Percentiles rank a stretch among this genome's conserved stretches.
phyloP scores from a whole-genome alignment of 2,888 invertebrate species.

The Stenotaenia linearis region DNA sequence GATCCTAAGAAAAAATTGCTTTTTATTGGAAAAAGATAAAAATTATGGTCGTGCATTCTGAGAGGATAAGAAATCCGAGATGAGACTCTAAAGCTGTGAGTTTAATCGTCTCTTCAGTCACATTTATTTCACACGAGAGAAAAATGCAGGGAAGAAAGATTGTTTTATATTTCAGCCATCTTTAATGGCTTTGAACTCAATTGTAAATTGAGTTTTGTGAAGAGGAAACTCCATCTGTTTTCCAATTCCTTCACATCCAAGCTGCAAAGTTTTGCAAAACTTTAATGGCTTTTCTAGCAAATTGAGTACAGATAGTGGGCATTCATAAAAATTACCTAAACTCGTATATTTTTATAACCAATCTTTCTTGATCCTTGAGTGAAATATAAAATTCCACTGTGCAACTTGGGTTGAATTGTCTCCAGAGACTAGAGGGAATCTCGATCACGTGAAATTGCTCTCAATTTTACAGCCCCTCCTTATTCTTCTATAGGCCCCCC shows the following conservation, averaged over 20 bases:
- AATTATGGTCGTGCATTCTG: neutral
- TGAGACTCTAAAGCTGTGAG: neutral
- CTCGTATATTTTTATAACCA: neutral
- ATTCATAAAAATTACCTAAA: neutral
- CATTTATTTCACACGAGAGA: neutral
- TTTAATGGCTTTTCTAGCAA: neutral
- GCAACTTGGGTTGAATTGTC: slow-evolving; percentile 1
- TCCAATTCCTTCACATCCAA: neutral
- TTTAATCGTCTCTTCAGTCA: neutral
- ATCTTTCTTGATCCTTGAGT: neutral
- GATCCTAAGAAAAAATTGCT: neutral
- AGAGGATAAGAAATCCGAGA: neutral
- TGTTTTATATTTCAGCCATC: neutral
- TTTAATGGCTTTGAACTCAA: neutral
- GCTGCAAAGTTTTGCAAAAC: neutral
- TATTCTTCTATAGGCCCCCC: neutral
- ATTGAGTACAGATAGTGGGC: neutral
- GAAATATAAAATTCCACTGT: slow-evolving; percentile 13
- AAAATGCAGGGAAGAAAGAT: neutral
- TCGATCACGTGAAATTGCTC: slow-evolving; percentile 7
- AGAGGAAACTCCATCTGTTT: neutral
- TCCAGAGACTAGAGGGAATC: neutral
- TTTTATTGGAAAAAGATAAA: neutral
- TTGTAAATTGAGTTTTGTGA: neutral
- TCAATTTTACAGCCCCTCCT: neutral